Base-by-base conservation (phyloP, 2,113 vertebrate genomes). In the Todiramphus chloris region DNA sequence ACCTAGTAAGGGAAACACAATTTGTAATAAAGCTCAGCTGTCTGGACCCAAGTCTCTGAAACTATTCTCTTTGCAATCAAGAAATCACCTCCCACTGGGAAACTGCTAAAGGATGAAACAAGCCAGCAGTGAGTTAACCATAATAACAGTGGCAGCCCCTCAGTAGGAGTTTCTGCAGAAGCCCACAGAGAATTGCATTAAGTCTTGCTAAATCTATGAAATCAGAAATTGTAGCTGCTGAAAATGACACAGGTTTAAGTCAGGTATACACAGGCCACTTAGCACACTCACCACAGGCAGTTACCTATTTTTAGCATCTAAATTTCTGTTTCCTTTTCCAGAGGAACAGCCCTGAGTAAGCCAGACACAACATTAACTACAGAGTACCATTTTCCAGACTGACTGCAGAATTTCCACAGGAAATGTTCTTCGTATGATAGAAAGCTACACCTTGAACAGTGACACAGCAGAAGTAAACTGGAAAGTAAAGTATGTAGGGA, bases 151-250 rank as follows among this genome's bases (percentile, higher is more conserved):
- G 83, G 83, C 43, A 94, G 76, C 48, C 91, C 76, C 82, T 83
- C 19, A 37, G 94, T 5, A 94, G 83, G 70, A 88, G 90, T 87
- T 92, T 80, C 80, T 90, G 51, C 37, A 84, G 90, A 81, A 87
- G 55, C 23, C 33, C 33, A 82, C 25, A 50, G 30, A 46, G 44
- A 87, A 95, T 86, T 41, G 76, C 64, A 85, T 64, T 92, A 51
- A 80, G 30, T 93, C 46, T 21, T 63, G 66, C 72, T 87, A 39
- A n/a, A 86, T 58, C 83, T 67, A 77, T 8, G 18, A 82, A 87
- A 87, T 73, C 33, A 89, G 46, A 84, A 76, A 84, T 2, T 56
- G 33, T 20, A 90, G 33, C 43, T 90, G 43, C 37, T 93, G 79
- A 94, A 90, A 96, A 91, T 13, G 53, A 77, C 51, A 93, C 12